phyloP scores from a whole-genome alignment of 2,797 vertebrate genomes.

The Alca torda region DNA sequence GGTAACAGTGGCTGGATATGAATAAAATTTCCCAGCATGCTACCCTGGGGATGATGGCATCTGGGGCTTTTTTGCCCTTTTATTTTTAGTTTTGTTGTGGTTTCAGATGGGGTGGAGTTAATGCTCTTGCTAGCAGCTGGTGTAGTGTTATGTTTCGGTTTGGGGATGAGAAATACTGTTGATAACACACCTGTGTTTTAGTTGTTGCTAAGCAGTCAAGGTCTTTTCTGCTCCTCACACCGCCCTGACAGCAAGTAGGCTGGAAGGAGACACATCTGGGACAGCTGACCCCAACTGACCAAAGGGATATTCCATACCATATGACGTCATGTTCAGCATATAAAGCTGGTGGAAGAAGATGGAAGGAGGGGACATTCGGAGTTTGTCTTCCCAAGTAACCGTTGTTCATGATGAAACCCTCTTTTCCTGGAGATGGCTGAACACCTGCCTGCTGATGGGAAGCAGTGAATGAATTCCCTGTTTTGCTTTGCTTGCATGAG shows the following conservation, averaged over 20 bases:
- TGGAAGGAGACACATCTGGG: neutral
- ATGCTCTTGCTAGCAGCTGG: neutral
- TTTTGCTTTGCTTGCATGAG: neutral
- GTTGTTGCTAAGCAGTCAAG: neutral
- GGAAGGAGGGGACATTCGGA: too few species aligned
- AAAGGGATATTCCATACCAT: neutral
- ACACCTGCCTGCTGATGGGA: neutral
- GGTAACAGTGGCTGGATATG: neutral
- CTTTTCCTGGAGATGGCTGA: neutral
- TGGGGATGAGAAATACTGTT: neutral
- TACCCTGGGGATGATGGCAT: neutral
- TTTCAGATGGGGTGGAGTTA: neutral
- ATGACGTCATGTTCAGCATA: neutral
- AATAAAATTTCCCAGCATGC: neutral
- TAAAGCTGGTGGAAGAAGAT: neutral
- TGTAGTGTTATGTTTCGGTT: neutral
- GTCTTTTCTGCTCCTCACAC: neutral
- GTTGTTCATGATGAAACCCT: neutral
- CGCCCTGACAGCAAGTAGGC: neutral
- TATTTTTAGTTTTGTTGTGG: accelerated
- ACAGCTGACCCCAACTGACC: neutral
- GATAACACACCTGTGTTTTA: neutral
- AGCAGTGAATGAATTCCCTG: neutral
- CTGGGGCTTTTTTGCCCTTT: too few species aligned
- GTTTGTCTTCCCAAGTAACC: neutral